Evolutionary conservation across 2,888 invertebrate species (phyloP), one percentile per base, ranked within the genome.

Genomic region (Cephus nigrinus): DNA sequence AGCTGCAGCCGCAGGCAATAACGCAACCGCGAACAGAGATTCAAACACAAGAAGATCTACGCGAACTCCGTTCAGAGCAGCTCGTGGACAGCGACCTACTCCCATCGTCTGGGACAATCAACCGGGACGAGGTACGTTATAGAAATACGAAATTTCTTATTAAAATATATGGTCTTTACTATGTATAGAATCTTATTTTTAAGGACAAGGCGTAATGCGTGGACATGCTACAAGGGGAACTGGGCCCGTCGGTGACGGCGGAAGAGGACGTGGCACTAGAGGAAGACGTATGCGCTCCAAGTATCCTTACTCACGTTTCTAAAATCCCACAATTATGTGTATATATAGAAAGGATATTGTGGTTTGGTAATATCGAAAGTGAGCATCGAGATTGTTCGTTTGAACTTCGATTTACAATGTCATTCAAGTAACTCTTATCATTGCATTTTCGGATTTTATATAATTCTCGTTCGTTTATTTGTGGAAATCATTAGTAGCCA

Each of bases 31-130:
- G 30, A 82, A 81, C 0, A 87, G 90, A 40, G 89, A 87, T 40
- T 82, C 84, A 1, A 86, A 87, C 12, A 84, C 90, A 40, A 86
- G 92, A 78, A 82, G 90, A 84, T 84, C 91, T 84, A 87, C 82
- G 68, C 88, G 84, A 86, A 92, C 86, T 82, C 89, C 85, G 76
- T 90, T 89, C 81, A 82, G 92, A 68, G 82, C 90, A 84, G 89
- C 86, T 31, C 87, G 89, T 78, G 92, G 90, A 80, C 89, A 90
- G 76, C 92, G 93, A 74, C 95, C 94, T 9, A 94, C 94, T 15
- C 95, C 95, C 0, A 95, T 95, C 82, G 92, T 95, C 40, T 95
- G 95, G 95, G 92, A 91, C 74, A 92, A 86, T 80, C 92, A 92
- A 75, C 82, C 87, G 31, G 85, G 82, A 76, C 84, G 86, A 23